phyloP scores from a whole-genome alignment of 2,888 invertebrate species.

The Trilocha varians region DNA sequence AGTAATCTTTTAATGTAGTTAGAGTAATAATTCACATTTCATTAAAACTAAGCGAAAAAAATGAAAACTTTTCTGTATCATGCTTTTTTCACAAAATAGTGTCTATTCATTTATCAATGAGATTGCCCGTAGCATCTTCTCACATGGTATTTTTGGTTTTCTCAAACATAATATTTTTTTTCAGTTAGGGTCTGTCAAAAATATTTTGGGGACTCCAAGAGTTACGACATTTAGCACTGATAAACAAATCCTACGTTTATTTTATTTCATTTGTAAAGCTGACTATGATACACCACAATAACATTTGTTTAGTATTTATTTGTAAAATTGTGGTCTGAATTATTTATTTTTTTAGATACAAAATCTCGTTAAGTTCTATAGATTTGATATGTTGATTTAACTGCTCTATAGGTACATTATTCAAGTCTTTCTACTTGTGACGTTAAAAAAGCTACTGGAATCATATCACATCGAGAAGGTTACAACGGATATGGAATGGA shows the following conservation, averaged over 20 bases:
- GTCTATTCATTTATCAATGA: no score
- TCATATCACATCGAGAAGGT: constrained; percentile 7
- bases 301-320: no score
- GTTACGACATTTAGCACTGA: no score
- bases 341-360: no score
- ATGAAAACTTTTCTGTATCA: not conserved
- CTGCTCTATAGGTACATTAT: constrained; percentile 34
- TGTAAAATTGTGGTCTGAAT: no score
- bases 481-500: constrained; percentile 38
- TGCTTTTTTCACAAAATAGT: not conserved
- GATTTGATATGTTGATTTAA: no score
- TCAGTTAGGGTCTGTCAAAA: not conserved
- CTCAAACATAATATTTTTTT: not conserved
- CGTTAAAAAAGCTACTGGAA: constrained; percentile 26
- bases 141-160: not conserved
- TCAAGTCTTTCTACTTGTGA: constrained; percentile 29
- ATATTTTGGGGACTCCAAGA: not conserved
- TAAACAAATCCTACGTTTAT: no score
- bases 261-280: no score
- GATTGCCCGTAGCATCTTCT: not conserved
- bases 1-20: no score
- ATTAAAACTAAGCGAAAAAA: no score
- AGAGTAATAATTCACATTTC: not conserved
- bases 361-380: no score
- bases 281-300: no score